These are phyloP conservation scores for Mizuhopecten yessoensis DNA, from an alignment of 1,140 invertebrate genomes.

Conservation along the genomic window DNA sequence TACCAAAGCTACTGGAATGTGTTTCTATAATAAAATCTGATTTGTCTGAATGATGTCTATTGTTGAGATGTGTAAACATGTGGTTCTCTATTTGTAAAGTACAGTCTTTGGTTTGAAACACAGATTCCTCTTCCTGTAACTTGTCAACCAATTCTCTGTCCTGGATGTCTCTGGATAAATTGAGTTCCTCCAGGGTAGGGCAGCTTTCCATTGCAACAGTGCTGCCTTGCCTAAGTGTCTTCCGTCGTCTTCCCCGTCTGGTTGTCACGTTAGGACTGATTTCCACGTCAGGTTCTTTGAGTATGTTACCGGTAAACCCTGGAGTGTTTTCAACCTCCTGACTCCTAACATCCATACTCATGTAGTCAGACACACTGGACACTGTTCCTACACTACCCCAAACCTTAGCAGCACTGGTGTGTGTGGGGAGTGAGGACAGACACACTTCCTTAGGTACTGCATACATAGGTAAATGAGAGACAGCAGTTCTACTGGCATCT, in stretches of 20 bases:
- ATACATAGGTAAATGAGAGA: background rate
- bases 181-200: conserved; percentile 30
- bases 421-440: background rate
- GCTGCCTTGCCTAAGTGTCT: background rate
- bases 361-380: background rate
- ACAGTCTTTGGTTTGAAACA: background rate
- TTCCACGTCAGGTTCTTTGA: background rate
- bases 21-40: background rate
- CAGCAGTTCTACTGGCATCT: background rate
- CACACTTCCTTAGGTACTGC: background rate
- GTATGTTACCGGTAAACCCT: background rate
- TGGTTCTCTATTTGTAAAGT: background rate
- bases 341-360: background rate
- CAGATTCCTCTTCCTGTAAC: background rate
- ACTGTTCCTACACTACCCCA: background rate
- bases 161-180: background rate
- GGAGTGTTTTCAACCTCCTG: background rate
- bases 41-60: background rate
- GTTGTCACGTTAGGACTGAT: background rate
- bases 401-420: no score
- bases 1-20: background rate
- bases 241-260: background rate
- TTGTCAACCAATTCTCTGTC: background rate
- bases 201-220: background rate
- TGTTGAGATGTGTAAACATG: background rate